Conservation (phyloP, 92 coral and sea anemone genomes). For the Palythoa heliodiscus region DNA sequence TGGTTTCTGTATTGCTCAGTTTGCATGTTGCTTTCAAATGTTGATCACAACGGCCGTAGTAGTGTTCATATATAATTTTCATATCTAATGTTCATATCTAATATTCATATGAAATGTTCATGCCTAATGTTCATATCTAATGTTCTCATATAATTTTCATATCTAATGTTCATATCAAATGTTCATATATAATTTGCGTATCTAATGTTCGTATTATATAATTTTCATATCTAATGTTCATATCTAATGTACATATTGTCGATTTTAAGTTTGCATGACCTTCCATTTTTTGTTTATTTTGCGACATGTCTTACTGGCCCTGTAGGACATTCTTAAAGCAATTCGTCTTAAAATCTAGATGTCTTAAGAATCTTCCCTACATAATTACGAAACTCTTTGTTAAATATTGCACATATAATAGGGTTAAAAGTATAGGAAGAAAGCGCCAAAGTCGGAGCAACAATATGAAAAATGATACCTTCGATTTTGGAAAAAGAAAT, state of each 20-base stretch:
- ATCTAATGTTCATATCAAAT: no score
- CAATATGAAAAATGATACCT: not conserved
- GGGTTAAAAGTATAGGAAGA: not conserved
- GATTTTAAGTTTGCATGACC: not conserved
- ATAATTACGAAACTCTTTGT: not conserved
- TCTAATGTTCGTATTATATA: no score
- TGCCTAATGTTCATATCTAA: no score
- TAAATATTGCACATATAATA: not conserved
- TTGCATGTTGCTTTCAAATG: no score
- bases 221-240: no score
- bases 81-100: no score
- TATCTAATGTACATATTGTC: not conserved
- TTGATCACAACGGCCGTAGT: no score
- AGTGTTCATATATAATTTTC: no score
- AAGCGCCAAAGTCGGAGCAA: not conserved
- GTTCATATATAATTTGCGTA: no score
- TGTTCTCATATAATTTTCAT: no score
- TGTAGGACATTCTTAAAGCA: not conserved
- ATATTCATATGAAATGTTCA: no score
- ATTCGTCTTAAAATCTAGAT: not conserved
- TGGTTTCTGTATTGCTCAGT: no score
- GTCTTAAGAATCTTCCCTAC: not conserved
- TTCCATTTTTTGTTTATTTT: not conserved
- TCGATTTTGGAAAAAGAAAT: not conserved
- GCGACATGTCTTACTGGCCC: not conserved